Base-by-base conservation (phyloP, 2,797 vertebrate species). In the Gobionotothen gibberifrons region DNA sequence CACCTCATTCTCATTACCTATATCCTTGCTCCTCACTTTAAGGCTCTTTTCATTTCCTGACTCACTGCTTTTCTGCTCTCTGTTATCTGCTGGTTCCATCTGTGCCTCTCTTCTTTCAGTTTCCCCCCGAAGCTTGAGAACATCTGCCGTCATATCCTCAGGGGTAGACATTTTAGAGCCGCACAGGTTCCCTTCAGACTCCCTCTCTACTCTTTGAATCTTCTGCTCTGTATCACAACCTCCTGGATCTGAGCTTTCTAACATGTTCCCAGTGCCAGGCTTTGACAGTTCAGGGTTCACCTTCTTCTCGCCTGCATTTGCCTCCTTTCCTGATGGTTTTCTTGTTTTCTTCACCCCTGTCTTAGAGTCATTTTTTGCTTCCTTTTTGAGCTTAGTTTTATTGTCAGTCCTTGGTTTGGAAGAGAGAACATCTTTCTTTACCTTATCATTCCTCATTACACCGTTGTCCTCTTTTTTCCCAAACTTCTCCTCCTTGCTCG, bases 341-440 rank as follows among this genome's bases (percentile, higher is more conserved):
- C 44, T 83, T 55, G 58, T 72, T 76, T 91, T 95, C 47, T 90
- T 94, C 9, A 72, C 67, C 5, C 81, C 85, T 12, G 48, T 84
- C 84, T 94, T 96, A 17, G 81, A 84, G 56, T 96, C 94, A 72
- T 94, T 95, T 82, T 92, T 96, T 36, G 83, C 81, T 11, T 95
- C 95, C 3, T 82, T 93, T 82, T 94, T 96, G 0, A 59, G 76
- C 59, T 94, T 93, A 0, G 69, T 65, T 54, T 92, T 94, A 60
- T 93, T 93, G 0, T 95, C 95, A 56, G 86, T 95, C 90, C 94
- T 97, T 1, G 58, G 71, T 92, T 93, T 95, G 13, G 79, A 83
- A 13, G 66, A 2, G 48, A 56, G 42, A 42, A 49, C 40, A 29
- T 94, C 91, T 78, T 90, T 94, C 77, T 90, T 94, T 10, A 68